phyloP scores from a whole-genome alignment of 1,140 invertebrate genomes.

The Oreohelix idahoensis region DNA sequence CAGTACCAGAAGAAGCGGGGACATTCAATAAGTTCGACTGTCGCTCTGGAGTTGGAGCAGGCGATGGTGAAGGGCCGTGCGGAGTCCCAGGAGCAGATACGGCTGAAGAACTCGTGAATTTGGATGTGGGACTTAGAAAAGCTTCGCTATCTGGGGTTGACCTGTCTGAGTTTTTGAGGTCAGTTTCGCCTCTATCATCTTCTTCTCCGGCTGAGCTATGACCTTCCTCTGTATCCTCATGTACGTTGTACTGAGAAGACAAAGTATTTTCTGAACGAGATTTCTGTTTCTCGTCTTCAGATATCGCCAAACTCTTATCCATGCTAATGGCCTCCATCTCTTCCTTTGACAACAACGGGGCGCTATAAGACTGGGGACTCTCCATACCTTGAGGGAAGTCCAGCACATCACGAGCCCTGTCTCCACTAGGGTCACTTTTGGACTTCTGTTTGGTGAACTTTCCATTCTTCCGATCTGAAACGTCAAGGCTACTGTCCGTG shows the following conservation, averaged over 20 bases:
- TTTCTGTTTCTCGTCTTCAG: conserved; percentile 40
- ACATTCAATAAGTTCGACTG: conserved; percentile 50
- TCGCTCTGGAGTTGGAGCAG: conserved; percentile 47
- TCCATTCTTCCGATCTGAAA: conserved; percentile 56
- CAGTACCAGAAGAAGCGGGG: conserved; percentile 42
- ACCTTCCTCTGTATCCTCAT: conserved; percentile 41
- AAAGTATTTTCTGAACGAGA: conserved; percentile 43
- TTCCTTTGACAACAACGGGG: conserved; percentile 57
- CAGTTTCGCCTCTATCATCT: conserved; percentile 28
- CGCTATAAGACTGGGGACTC: conserved; percentile 52
- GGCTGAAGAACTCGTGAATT: conserved; percentile 12
- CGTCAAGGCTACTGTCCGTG: conserved; percentile 43
- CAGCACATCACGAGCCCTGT: conserved; percentile 54
- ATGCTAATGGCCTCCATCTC: conserved; percentile 42
- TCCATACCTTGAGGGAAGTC: conserved; percentile 53
- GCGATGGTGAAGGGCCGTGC: conserved; percentile 52
- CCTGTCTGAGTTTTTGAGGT: conserved; percentile 32
- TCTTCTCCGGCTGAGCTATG: conserved; percentile 48
- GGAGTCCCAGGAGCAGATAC: conserved; percentile 54
- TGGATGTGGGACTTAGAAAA: neutral
- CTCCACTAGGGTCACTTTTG: conserved; percentile 69
- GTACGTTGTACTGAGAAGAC: conserved; percentile 24
- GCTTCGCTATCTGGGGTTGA: conserved; percentile 27
- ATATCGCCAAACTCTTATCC: conserved; percentile 33
- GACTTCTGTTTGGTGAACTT: conserved; percentile 70